A percentile compares a stretch with the other conserved stretches of the same genome.
These are phyloP conservation scores for Oxystoma pomonae DNA, from an alignment of 2,888 invertebrate species.

Conservation along the genomic window DNA sequence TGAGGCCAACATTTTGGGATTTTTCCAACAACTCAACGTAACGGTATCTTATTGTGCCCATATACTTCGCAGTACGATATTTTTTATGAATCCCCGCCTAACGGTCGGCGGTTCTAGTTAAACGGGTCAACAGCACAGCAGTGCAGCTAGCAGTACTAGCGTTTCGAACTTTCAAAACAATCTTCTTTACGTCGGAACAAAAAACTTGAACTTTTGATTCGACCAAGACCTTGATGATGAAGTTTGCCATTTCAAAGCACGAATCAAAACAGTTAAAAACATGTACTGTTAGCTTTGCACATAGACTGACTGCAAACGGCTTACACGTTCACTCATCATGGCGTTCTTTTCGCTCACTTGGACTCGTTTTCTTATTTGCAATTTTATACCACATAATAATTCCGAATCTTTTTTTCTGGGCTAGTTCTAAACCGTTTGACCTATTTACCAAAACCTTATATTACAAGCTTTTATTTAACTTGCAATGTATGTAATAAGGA, in stretches of 20 bases:
- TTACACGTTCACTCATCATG: no score
- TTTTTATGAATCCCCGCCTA: neutral
- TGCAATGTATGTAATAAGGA: no score
- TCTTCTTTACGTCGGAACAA: no score
- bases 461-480: no score
- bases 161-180: neutral
- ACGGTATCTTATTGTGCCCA: neutral
- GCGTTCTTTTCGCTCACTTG: no score
- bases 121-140: neutral
- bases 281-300: constrained; percentile 16
- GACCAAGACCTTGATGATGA: constrained; percentile 22
- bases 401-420: no score
- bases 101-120: neutral
- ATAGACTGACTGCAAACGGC: no score
- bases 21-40: neutral
- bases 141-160: neutral
- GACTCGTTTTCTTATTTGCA: no score
- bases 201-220: constrained; percentile 23
- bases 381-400: no score
- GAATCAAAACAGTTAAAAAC: constrained; percentile 13
- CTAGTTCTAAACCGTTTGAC: no score
- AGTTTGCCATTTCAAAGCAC: constrained; percentile 16
- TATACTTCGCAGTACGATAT: neutral
- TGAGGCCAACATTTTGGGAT: neutral
- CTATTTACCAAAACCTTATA: no score